phyloP scores from a whole-genome alignment of 2,888 invertebrate species.

The Mystacides longicornis region DNA sequence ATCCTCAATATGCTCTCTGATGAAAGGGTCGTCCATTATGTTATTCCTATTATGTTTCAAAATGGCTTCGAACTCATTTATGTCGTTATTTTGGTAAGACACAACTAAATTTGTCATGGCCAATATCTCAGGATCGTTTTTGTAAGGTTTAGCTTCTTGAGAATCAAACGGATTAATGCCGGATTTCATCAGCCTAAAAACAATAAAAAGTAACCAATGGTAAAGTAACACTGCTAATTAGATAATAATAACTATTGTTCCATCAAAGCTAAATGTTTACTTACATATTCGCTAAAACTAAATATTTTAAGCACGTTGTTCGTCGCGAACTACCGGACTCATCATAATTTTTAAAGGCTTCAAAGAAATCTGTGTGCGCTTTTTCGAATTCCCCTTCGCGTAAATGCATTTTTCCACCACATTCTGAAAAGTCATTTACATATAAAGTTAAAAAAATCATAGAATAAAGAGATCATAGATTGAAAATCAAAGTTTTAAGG shows the following conservation, averaged over 20 bases:
- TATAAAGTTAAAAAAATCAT: too few relatives aligned
- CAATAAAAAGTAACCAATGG: not conserved
- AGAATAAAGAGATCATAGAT: too few relatives aligned
- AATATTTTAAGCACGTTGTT: constrained; percentile 95
- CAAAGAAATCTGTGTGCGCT: constrained; percentile 99
- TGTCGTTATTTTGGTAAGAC: constrained; percentile 97
- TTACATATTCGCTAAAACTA: constrained; percentile 97
- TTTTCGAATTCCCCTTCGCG: constrained; percentile 98
- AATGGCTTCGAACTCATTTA: constrained; percentile 95
- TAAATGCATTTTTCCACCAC: constrained; percentile 99
- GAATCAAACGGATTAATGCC: constrained; percentile 99
- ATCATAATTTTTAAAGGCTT: constrained; percentile 99
- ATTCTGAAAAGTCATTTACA: constrained; percentile 54
- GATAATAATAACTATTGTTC: not conserved
- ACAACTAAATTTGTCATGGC: constrained; percentile 98
- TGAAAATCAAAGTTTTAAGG: too few relatives aligned
- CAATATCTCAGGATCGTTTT: constrained; percentile 97
- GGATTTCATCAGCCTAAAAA: constrained; percentile 91
- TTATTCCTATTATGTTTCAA: constrained; percentile 87
- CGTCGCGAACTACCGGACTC: constrained; percentile 95
- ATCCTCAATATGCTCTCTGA: constrained; percentile 98
- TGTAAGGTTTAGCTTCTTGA: constrained; percentile 99
- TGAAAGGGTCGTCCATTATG: constrained; percentile 99
- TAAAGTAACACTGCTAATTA: not conserved
- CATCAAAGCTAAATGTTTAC: constrained; percentile 34